A percentile compares a stretch with the other conserved stretches of the same genome.
Conservation (phyloP, 2,888 invertebrate genomes). For the Eupithecia centaureata region DNA sequence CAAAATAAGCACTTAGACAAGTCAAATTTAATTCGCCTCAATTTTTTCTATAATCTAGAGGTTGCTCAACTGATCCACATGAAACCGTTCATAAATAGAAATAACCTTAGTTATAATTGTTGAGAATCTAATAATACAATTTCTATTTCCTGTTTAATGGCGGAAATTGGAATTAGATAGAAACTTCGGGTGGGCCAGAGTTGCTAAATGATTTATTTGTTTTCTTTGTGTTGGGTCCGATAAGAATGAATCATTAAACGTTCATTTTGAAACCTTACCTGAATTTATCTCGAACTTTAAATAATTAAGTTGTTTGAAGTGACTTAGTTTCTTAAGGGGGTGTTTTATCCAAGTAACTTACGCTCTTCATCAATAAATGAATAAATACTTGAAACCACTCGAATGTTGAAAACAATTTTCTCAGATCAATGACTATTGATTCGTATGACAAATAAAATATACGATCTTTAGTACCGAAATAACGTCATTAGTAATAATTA, state of each 20-base stretch:
- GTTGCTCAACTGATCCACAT: neutral
- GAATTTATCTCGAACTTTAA: neutral
- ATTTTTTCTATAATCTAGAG: neutral
- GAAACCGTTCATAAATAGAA: neutral
- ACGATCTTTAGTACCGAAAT: neutral
- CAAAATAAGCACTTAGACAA: no score
- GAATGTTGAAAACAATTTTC: neutral
- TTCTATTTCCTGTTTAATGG: slow-evolving; percentile 49
- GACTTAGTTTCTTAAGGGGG: neutral
- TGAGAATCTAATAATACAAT: slow-evolving; percentile 25
- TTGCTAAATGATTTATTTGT: slow-evolving; percentile 44
- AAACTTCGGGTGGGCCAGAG: slow-evolving; percentile 48
- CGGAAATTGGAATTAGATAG: slow-evolving; percentile 55
- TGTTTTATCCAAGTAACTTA: neutral
- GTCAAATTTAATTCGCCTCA: no score
- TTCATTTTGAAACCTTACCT: neutral
- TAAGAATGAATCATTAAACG: slow-evolving; percentile 13
- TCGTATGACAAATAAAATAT: neutral
- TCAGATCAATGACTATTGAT: neutral
- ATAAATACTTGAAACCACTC: neutral
- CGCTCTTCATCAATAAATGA: neutral
- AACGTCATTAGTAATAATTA: neutral
- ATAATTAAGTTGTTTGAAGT: slow-evolving; percentile 1
- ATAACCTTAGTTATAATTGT: neutral
- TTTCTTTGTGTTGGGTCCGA: slow-evolving; percentile 35